These are phyloP conservation scores for Lutraria rhynchaena DNA, from an alignment of 1,140 invertebrate genomes.

Conservation along the genomic window DNA sequence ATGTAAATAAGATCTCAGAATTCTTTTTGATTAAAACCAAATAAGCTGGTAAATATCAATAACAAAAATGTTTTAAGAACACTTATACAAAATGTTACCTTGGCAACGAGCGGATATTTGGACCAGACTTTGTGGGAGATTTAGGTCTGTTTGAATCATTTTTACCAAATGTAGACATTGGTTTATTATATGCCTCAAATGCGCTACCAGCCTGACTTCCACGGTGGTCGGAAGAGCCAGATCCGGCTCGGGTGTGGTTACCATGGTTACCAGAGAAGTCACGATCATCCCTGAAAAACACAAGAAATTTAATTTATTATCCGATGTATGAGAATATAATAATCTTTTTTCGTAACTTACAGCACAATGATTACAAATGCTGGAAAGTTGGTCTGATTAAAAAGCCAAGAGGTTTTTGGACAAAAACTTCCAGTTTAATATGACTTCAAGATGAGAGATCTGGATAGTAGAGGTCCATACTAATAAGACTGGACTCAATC, in stretches of 20 bases:
- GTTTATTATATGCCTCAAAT: conserved; percentile 96
- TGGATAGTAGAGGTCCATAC: no score
- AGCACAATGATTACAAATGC: neutral
- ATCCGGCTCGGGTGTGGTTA: conserved; percentile 18
- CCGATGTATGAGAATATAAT: neutral
- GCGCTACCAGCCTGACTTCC: conserved; percentile 87
- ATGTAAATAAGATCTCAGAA: no score
- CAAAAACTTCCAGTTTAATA: neutral
- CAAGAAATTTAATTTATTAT: no score
- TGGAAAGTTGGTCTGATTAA: neutral
- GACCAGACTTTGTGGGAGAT: neutral
- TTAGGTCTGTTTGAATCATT: conserved; percentile 24
- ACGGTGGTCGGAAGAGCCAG: neutral
- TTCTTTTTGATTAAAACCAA: no score
- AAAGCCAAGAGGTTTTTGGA: neutral
- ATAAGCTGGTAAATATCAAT: no score
- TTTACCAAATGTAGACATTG: conserved; percentile 68
- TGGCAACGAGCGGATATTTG: conserved; percentile 10
- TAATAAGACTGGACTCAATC: no score
- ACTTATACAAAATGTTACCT: no score
- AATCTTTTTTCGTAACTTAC: neutral
- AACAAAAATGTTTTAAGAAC: no score
- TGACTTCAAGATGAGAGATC: no score
- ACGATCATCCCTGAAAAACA: conserved; percentile 33
- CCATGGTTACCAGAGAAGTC: conserved; percentile 15